These are phyloP conservation scores for Criorhina ranunculi DNA, from an alignment of 2,888 invertebrate genomes.

Conservation along the genomic window DNA sequence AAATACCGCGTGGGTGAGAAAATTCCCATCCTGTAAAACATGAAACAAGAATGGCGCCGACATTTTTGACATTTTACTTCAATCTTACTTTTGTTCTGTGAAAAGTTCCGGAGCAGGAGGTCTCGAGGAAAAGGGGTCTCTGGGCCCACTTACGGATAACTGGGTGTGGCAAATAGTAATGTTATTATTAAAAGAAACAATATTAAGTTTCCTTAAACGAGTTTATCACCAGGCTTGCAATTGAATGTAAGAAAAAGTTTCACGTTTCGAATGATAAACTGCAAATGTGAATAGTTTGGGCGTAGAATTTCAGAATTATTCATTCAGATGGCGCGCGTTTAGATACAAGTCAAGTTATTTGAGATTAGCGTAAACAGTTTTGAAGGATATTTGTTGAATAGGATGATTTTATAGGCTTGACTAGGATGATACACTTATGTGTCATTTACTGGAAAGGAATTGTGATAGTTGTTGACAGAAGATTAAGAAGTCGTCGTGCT, in stretches of 20 bases:
- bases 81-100: conserved; percentile 13
- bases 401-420: neutral
- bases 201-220: neutral
- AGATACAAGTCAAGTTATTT: no score
- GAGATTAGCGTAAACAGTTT: neutral
- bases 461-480: no score
- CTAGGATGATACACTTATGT: no score
- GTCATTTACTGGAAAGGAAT: no score
- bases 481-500: no score
- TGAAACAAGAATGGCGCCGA: conserved; percentile 23
- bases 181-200: conserved; percentile 21
- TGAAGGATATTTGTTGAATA: neutral
- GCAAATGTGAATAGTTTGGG: neutral
- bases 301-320: neutral
- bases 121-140: no score
- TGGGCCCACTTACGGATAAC: no score
- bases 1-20: neutral
- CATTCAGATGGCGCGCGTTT: neutral
- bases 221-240: neutral
- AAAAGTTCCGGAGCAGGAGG: no score
- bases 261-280: neutral
- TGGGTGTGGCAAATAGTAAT: conserved; percentile 32
- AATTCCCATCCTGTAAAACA: neutral
- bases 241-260: neutral
- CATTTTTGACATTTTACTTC: conserved; percentile 38